These are phyloP conservation scores for Buteo buteo DNA, from an alignment of 2,113 vertebrate genomes.

Conservation along the genomic window DNA sequence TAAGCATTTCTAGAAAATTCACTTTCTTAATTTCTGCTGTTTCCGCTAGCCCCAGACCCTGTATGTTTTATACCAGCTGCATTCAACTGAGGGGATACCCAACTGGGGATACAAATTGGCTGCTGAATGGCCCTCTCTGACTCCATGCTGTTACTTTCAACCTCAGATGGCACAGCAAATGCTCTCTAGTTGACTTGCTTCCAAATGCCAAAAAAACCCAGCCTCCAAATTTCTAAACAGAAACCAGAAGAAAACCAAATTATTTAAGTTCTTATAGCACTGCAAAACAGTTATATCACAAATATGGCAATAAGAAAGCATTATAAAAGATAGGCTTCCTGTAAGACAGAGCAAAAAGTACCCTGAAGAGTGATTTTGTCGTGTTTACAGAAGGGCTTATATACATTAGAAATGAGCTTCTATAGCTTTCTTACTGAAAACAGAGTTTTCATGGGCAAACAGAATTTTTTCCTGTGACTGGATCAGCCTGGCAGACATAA, in stretches of 20 bases:
- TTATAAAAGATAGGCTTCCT: neutral
- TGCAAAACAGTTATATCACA: neutral
- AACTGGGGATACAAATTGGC: constrained; percentile 23
- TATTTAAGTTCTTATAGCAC: neutral
- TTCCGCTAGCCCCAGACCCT: neutral
- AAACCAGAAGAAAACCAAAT: neutral
- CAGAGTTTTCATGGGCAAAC: neutral
- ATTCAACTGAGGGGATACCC: neutral
- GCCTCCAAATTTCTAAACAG: neutral
- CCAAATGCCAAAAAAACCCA: neutral
- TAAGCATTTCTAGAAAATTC: neutral
- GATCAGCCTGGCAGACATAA: neutral
- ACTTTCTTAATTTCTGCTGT: neutral
- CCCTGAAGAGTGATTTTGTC: neutral
- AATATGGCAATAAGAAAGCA: neutral
- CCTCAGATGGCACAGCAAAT: constrained; percentile 14
- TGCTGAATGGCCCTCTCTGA: neutral
- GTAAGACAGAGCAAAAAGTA: neutral
- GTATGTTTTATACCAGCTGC: neutral
- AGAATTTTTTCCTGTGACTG: neutral
- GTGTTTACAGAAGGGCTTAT: neutral
- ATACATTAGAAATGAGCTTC: neutral
- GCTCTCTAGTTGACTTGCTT: neutral
- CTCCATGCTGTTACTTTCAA: constrained; percentile 5
- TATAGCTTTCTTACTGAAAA: neutral